These are phyloP conservation scores for Streptopelia turtur DNA, from an alignment of 2,797 vertebrate genomes.

Conservation along the genomic window DNA sequence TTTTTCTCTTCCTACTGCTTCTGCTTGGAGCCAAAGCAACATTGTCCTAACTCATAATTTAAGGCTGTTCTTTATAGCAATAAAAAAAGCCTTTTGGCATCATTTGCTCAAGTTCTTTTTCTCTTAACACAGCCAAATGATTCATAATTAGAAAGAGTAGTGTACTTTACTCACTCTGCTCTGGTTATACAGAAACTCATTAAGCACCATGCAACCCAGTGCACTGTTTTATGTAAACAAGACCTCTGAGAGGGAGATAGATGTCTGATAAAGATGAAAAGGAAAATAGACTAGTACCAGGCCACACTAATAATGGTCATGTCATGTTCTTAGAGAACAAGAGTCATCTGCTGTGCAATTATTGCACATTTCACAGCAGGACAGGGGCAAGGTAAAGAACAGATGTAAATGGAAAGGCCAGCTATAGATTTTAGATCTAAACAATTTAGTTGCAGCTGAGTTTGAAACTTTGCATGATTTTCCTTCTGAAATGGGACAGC, in stretches of 20 bases:
- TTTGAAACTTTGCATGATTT: neutral
- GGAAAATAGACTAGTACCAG: slow-evolving; percentile 70
- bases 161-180: slow-evolving; percentile 46
- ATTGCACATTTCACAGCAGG: slow-evolving; percentile 56
- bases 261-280: slow-evolving; percentile 82
- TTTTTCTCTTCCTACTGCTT: slow-evolving; percentile 46
- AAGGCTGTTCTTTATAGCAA: slow-evolving; percentile 60
- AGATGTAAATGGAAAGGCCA: neutral
- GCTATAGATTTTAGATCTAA: neutral
- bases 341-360: slow-evolving; percentile 63
- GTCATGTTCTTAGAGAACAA: slow-evolving; percentile 69
- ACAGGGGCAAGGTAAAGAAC: slow-evolving; percentile 8
- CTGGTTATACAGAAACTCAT: slow-evolving; percentile 75
- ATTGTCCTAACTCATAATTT: slow-evolving; percentile 67
- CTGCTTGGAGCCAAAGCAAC: slow-evolving; percentile 47
- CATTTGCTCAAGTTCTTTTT: slow-evolving; percentile 51
- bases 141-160: slow-evolving; percentile 73
- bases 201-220: slow-evolving; percentile 69
- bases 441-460: neutral
- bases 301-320: slow-evolving; percentile 76
- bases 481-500: neutral
- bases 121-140: slow-evolving; percentile 63
- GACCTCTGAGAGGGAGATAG: slow-evolving; percentile 77
- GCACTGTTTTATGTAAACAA: slow-evolving; percentile 81
- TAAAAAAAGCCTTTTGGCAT: slow-evolving; percentile 62